Evolutionary conservation across 2,888 invertebrate genomes (phyloP), one percentile per base, ranked within the genome.

Genomic region (Ennomos fuscantarius): DNA sequence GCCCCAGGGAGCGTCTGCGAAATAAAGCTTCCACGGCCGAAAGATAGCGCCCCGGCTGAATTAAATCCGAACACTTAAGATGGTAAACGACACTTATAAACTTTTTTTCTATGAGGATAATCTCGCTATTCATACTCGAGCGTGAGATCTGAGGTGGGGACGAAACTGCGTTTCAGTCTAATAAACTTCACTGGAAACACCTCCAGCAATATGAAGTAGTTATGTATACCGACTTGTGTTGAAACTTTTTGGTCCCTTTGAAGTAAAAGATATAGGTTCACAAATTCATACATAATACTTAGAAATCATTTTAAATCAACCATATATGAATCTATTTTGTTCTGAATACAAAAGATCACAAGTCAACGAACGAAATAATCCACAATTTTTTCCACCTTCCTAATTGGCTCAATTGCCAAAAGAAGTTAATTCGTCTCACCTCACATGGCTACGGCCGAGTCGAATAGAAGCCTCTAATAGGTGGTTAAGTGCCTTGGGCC

Each of bases 1-100:
- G 72, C 78, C 81, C 82, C 68, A 70, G 77, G 81, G 84, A 82
- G 81, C 79, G 78, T 78, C 74, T 69, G 68, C 66, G 68, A 72
- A 81, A 78, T 81, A 74, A 73, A 74, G 77, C 73, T 72, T 73
- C 77, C 73, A 70, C 71, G 70, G 62, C 52, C 57, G 44, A 54
- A 49, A 78, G 84, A 84, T 84, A 85, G 83, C 73, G 60, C 63
- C 46, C 52, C 55, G 64, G 62, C 73, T 67, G 70, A 79, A 79
- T 79, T 76, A 76, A 77, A 78, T 73, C 70, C 66, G 62, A 67
- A 68, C 73, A 70, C 69, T 78, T 70, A 70, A 70, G 66, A 67
- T 70, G 68, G 64, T 71, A 70, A 73, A 70, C 66, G 71, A 66
- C 65, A 68, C 56, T 55, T 70, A 60, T 58, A 62, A 62, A 68